Evolutionary conservation across 2,113 vertebrate genomes (phyloP).

Genomic region (Crypturellus undulatus): DNA sequence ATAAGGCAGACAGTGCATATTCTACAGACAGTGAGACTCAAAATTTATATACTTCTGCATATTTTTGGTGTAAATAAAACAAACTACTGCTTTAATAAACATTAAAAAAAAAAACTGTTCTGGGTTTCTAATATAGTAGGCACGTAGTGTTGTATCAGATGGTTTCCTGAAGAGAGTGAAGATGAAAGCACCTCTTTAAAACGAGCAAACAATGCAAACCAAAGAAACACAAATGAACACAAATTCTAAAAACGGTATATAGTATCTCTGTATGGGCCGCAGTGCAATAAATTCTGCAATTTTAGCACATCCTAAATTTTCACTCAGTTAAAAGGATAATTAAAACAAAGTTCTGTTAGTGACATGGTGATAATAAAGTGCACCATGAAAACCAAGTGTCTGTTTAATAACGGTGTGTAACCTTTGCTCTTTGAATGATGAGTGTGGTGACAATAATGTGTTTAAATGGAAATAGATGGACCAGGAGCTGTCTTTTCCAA

Average conservation of each 20-base stretch:
- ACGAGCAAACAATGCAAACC: neutral
- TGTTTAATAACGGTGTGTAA: neutral
- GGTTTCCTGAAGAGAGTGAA: neutral
- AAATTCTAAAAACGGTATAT: neutral
- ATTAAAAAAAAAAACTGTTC: neutral
- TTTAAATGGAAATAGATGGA: neutral
- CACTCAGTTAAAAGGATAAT: neutral
- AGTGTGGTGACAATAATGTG: neutral
- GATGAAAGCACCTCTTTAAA: neutral
- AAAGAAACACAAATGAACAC: neutral
- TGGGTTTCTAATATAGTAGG: neutral
- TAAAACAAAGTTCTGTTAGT: neutral
- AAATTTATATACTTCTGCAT: neutral
- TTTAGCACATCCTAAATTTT: neutral
- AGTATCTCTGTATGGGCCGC: neutral
- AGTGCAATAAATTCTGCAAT: neutral
- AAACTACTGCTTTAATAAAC: neutral
- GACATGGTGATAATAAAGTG: neutral
- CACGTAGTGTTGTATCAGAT: neutral
- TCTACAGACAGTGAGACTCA: neutral
- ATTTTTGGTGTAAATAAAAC: neutral
- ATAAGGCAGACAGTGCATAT: neutral
- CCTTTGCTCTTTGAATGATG: neutral
- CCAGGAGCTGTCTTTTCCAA: neutral
- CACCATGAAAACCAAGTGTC: neutral